Evolutionary conservation across 2,888 invertebrate genomes (phyloP), one percentile per base, ranked within the genome.

Genomic region (Chelonus formosanus): DNA sequence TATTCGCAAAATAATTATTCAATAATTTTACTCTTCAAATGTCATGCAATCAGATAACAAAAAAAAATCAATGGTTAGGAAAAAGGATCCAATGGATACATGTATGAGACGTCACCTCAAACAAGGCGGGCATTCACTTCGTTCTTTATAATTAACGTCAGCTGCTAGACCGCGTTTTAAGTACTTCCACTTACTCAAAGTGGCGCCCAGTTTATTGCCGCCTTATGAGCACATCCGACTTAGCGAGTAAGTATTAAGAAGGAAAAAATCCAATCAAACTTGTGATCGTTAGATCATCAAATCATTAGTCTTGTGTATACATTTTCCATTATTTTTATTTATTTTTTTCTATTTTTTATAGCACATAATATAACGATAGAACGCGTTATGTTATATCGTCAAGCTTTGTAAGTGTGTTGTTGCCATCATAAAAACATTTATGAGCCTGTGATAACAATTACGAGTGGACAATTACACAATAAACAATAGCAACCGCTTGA

Each of bases 61-160:
- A 56, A 48, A 63, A 69, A 45, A 69, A 68, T 47, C 55, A 36
- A 48, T 62, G 68, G 72, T 67, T 20, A 73, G 75, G 69, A 61
- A 67, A 62, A 57, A 66, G 56, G 43, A 35, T 32, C 31, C 10
- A 57, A 52, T 32, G 20, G 20, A 20, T 20, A 20, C 20, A 20
- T 40, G 48, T 20, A 48, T 20, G 36, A 53, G 69, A 75, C 76
- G 70, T 76, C 80, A 80, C 80, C 78, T 80, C 77, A 74, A 77
- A 81, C 80, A 80, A 80, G 80, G 80, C 77, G 76, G 76, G 76
- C 77, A 80, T 81, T 81, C 81, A 81, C 78, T 74, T 75, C 71
- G 72, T 74, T 75, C 77, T 71, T 72, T 74, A 74, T 80, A 81
- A 81, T 81, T 81, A 81, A 76, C 79, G 76, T 79, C 80, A 80